Evolutionary conservation across 2,797 vertebrate species (phyloP), one percentile per base, ranked within the genome.

Genomic region (Poeciliopsis presidionis): DNA sequence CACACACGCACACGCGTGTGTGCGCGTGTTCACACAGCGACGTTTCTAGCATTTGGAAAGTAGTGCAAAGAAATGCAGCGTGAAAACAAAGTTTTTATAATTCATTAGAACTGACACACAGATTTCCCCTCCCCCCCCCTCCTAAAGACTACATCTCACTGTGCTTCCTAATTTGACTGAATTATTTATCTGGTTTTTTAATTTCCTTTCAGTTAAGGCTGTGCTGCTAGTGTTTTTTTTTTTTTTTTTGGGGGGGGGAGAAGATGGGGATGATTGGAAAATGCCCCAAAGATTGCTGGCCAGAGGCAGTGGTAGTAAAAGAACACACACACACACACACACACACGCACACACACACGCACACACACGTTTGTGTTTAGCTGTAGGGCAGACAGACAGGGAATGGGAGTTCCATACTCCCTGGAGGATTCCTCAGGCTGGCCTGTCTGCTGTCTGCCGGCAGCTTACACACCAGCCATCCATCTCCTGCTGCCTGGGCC

Each of bases 381-480:
- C 94, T 94, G 89, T 88, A 89, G 91, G 93, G 92, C 88, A 92
- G 90, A 92, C 92, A 94, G 93, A 94, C 94, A 93, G 92, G 88
- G 92, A 94, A 92, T 93, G 92, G 94, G 92, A 94, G 91, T 95
- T 94, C 95, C 93, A 94, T 93, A 92, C 93, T 95, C 93, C 93
- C 94, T 85, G 82, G 93, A 94, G 95, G 91, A 95, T 93, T 92
- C 92, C 88, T 93, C 74, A 28, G 89, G 92, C 92, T 91, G 90
- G 91, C 90, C 88, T 93, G 93, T 94, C 92, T 93, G 91, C 93
- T 94, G 93, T 94, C 94, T 94, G 93, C 94, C 90, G 90, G 93
- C 93, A 94, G 93, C 92, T 94, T 91, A 94, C 93, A 94, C 94
- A 94, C 91, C 91, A 92, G 89, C 90, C 94, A 94, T 95, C 94